phyloP scores from a whole-genome alignment of 1,140 invertebrate genomes.

The Procambarus clarkii region DNA sequence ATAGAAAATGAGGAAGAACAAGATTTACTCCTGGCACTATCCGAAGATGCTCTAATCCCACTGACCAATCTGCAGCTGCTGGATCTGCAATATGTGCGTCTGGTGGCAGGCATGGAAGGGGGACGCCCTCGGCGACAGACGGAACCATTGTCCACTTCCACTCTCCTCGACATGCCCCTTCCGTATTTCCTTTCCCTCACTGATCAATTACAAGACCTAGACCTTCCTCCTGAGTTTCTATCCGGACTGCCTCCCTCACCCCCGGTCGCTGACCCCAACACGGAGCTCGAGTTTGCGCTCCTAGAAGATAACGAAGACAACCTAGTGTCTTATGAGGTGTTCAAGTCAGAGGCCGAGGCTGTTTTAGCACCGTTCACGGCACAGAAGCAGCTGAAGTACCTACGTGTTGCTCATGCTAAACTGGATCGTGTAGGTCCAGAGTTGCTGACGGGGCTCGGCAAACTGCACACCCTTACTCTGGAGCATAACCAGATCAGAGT shows the following conservation, averaged over 20 bases:
- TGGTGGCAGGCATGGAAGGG: slow-evolving; percentile 50
- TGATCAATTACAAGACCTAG: slow-evolving; percentile 39
- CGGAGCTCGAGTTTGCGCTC: slow-evolving; percentile 31
- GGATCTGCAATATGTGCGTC: slow-evolving; percentile 64
- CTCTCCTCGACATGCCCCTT: slow-evolving; percentile 62
- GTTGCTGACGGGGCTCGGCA: slow-evolving; percentile 45
- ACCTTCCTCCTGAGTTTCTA: slow-evolving; percentile 54
- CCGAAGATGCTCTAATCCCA: slow-evolving; percentile 55
- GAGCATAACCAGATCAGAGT: slow-evolving; percentile 66
- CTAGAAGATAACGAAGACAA: slow-evolving; percentile 34
- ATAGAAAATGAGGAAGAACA: slow-evolving; percentile 20
- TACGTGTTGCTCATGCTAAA: slow-evolving; percentile 63
- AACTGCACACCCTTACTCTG: slow-evolving; percentile 62
- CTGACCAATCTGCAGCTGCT: slow-evolving; percentile 54
- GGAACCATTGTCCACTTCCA: slow-evolving; percentile 46
- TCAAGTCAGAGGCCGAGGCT: slow-evolving; percentile 34
- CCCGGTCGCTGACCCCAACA: not conserved
- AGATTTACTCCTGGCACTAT: slow-evolving; percentile 48
- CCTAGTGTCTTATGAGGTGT: slow-evolving; percentile 61
- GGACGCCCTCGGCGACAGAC: slow-evolving; percentile 40
- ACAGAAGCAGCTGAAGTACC: slow-evolving; percentile 49
- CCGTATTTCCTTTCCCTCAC: slow-evolving; percentile 55
- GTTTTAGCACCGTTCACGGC: slow-evolving; percentile 59
- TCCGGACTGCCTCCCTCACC: not conserved
- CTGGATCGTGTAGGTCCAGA: slow-evolving; percentile 56